These are phyloP conservation scores for Linyphia triangularis DNA, from an alignment of 2,888 invertebrate species.

Conservation along the genomic window DNA sequence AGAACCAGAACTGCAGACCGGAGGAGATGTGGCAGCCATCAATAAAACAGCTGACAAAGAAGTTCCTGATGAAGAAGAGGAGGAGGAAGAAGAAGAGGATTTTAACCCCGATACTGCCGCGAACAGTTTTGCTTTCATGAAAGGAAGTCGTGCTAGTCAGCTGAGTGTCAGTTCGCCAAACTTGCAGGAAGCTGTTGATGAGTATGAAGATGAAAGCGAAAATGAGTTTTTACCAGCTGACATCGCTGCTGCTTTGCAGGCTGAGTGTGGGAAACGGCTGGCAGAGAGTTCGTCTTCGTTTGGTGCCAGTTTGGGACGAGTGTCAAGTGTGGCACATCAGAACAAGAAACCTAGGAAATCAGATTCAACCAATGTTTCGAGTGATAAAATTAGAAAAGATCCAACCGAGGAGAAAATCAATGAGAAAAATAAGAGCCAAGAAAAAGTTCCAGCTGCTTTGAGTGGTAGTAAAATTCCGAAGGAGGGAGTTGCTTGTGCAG, in stretches of 20 bases:
- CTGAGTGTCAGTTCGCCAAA: constrained; percentile 65
- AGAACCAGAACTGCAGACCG: not conserved
- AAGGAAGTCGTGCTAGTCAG: constrained; percentile 72
- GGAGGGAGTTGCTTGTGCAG: not conserved
- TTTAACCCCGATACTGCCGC: constrained; percentile 63
- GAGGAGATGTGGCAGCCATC: not conserved
- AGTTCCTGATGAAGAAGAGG: constrained; percentile 60
- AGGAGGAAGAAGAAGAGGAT: constrained; percentile 68
- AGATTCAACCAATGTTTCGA: constrained; percentile 24
- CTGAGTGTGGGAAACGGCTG: constrained; percentile 68
- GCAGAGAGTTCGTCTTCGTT: constrained; percentile 75
- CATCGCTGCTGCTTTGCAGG: constrained; percentile 72
- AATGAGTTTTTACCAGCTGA: constrained; percentile 75
- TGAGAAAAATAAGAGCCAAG: constrained; percentile 15
- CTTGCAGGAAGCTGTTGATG: constrained; percentile 62
- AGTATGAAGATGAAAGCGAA: constrained; percentile 64
- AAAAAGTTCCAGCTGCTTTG: not conserved
- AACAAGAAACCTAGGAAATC: constrained; percentile 71
- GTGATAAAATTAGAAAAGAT: constrained; percentile 81
- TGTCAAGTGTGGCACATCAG: constrained; percentile 67
- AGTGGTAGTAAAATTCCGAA: not conserved
- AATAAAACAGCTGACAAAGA: constrained; percentile 33
- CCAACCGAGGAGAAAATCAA: constrained; percentile 83
- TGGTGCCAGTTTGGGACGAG: constrained; percentile 67
- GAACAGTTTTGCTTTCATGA: constrained; percentile 73